These are phyloP conservation scores for Mactra quadrangularis DNA, from an alignment of 1,140 invertebrate species.

Conservation along the genomic window DNA sequence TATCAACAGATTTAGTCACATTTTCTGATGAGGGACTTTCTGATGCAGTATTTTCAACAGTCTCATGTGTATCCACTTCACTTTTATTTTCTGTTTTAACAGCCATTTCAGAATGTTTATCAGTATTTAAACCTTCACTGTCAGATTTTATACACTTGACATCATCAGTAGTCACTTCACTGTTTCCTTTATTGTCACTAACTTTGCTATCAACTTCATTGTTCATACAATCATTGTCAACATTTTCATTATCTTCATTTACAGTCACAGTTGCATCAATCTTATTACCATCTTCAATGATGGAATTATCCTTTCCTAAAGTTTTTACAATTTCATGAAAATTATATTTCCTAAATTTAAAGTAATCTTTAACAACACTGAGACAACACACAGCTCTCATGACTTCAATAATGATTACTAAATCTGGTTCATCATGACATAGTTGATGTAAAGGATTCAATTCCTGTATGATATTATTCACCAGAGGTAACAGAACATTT, in stretches of 20 bases:
- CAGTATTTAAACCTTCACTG: no score
- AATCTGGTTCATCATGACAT: slow-evolving; percentile 75
- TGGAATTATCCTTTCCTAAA: no score
- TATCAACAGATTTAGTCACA: no score
- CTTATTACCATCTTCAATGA: no score
- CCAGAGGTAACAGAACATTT: slow-evolving; percentile 83
- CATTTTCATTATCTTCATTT: neutral
- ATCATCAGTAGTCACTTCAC: no score
- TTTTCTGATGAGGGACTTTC: no score
- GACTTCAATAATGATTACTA: slow-evolving; percentile 80
- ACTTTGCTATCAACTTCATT: neutral
- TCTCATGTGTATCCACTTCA: no score
- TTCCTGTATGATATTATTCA: slow-evolving; percentile 70
- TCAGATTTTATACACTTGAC: no score
- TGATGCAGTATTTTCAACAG: no score
- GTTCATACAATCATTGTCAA: neutral
- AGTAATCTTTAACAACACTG: slow-evolving; percentile 79
- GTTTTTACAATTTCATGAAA: slow-evolving; percentile 72
- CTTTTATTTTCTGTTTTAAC: no score
- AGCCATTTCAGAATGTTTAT: no score
- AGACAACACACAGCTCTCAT: slow-evolving; percentile 80
- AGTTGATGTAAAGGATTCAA: slow-evolving; percentile 72
- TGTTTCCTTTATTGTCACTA: no score
- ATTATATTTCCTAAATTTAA: slow-evolving; percentile 82
- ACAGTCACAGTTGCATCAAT: neutral